Evolutionary conservation across 1,140 invertebrate genomes (phyloP), one percentile per base, ranked within the genome.

Genomic region (Trachelipus rathkii): DNA sequence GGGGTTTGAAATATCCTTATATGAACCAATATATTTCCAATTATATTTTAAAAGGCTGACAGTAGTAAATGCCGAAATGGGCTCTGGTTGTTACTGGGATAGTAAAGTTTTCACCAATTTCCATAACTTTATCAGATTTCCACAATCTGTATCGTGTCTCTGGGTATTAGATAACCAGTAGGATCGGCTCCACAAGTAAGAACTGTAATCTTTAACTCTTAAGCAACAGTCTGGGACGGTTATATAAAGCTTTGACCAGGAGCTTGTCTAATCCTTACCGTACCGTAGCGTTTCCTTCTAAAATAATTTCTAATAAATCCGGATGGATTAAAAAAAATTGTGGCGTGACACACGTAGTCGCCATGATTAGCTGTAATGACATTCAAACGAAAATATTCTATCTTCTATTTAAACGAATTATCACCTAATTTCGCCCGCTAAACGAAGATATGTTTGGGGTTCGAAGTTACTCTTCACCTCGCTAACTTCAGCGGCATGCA

Each of bases 351-450:
- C 0, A 92, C 90, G 83, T 96, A 97, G 43, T 91, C 92, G 2
- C 94, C 95, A 0, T 91, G 91, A 83, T 93, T 89, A 53, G 93
- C 92, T 0, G 94, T 92, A 0, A 90, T 89, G 0, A 95, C 91
- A 69, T 90, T 88, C 15, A 97, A 84, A 15, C 89, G 86, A 0
- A 97, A 85, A 0, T 90, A 89, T 21, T 92, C 89, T 2, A 94
- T 93, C 13, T 86, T 87, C 82, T 95, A 92, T 6, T 91, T 88
- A 83, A 96, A 96, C 73, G 93, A 92, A 0, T 92, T 89, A 78
- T 92, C 91, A 0, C 90, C 92, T 79, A 95, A 93, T 82, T 93
- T 91, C 3, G 92, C 86, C 95, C 95, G 96, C 80, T 95, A 93
- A 74, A 95, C 89, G 0, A 89, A 89, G 3, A 89, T 88, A 0